These are phyloP conservation scores for Idaea straminata DNA, from an alignment of 2,888 invertebrate genomes.

Conservation along the genomic window DNA sequence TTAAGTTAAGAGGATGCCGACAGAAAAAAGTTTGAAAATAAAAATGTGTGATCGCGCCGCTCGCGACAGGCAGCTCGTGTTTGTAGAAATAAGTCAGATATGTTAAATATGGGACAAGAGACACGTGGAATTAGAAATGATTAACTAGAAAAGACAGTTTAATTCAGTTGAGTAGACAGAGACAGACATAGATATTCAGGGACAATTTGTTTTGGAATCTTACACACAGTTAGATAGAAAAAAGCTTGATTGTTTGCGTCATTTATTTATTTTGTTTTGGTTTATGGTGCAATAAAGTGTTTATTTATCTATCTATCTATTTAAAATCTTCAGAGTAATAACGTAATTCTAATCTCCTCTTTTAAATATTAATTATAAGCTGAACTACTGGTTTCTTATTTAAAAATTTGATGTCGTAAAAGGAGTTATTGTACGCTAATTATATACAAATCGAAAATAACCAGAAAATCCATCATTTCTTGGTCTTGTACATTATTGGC, in stretches of 20 bases:
- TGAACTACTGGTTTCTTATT: constrained; percentile 34
- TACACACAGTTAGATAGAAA: background rate
- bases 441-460: constrained; percentile 28
- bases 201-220: background rate
- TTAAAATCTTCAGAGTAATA: background rate
- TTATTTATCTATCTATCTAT: background rate
- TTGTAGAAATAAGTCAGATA: constrained; percentile 74
- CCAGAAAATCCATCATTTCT: constrained; percentile 23
- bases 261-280: no score
- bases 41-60: constrained; percentile 68
- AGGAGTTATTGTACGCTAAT: constrained; percentile 28
- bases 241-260: no score
- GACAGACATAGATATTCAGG: background rate
- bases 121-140: constrained; percentile 22
- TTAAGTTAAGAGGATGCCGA: constrained; percentile 62
- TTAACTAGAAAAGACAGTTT: constrained; percentile 40
- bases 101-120: constrained; percentile 64
- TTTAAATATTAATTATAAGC: constrained; percentile 24
- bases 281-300: no score
- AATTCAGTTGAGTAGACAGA: background rate
- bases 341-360: constrained; percentile 22
- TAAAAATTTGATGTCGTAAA: constrained; percentile 30
- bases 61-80: constrained; percentile 54
- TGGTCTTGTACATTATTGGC: background rate
- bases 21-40: constrained; percentile 55